Evolutionary conservation across 2,113 vertebrate species (phyloP), one percentile per base, ranked within the genome.

Genomic region (Labeo catla): DNA sequence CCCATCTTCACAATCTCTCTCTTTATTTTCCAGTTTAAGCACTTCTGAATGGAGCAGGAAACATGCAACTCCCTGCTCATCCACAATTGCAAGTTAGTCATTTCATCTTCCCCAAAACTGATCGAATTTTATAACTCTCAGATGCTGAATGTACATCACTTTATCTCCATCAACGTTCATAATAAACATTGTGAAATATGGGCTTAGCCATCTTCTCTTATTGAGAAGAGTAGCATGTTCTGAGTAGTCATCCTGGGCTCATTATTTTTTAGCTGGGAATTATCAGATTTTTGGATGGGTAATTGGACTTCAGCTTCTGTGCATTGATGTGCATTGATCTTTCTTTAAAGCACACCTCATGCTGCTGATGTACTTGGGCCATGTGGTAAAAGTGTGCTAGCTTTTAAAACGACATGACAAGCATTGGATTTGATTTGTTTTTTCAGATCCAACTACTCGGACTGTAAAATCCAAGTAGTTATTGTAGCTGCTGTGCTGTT

Each of bases 121-220:
- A 68, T 7, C 16, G 36, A 61, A 78, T 65, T 47, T 66, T 21
- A 52, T 39, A 11, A 54, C 21, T 39, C 76, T 66, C 8, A 47
- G 5, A 63, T 78, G 47, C 63, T 70, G 63, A 72, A 47, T 70
- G 19, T 76, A 47, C 43, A 80, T 73, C 49, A 59, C 19, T 63
- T 16, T 49, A 43, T 86, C 78, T 50, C 54, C 65, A 23, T 57
- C 63, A 50, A 23, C 13, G 47, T 57, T 68, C 36, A 49, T 59
- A 36, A 86, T 86, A 82, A 65, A 81, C 28, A 72, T 36, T 21
- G 50, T 23, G 59, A 77, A 80, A 78, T 49, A 84, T n/a, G 36
- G 77, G 43, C 76, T 78, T 21, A 34, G 34, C 15, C 49, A 54
- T 36, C 21, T 66, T 76, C 76, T 50, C 45, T 78, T 23, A 34